phyloP scores from a whole-genome alignment of 2,797 vertebrate species.

The Zalophus californianus region DNA sequence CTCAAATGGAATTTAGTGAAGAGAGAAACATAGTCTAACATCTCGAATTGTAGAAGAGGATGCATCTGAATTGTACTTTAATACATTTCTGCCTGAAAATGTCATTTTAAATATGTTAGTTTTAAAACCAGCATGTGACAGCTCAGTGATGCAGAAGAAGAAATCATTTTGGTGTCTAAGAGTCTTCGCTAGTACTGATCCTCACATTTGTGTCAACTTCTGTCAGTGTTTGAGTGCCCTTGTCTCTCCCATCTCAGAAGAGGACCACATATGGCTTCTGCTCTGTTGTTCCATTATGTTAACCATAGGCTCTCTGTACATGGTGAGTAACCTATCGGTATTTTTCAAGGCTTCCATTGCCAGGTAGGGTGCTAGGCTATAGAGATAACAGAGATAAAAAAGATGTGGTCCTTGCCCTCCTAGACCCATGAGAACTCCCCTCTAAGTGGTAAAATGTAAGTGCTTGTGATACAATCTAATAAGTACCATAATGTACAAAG shows the following conservation, averaged over 20 bases:
- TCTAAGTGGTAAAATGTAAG: neutral
- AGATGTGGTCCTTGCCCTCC: neutral
- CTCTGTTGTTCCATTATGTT: neutral
- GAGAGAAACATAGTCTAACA: neutral
- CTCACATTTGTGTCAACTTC: neutral
- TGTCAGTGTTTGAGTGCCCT: neutral
- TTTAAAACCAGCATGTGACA: neutral
- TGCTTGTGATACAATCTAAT: neutral
- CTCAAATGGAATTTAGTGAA: neutral
- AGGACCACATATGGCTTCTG: neutral
- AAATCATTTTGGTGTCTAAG: neutral
- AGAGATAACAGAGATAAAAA: neutral
- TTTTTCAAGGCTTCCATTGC: neutral
- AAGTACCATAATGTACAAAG: neutral
- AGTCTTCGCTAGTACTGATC: neutral
- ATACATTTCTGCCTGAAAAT: constrained; percentile 52
- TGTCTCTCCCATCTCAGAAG: neutral
- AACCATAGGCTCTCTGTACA: neutral
- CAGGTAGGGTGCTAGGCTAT: neutral
- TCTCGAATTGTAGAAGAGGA: neutral
- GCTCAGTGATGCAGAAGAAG: neutral
- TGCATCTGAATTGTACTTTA: neutral
- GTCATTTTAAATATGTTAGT: neutral
- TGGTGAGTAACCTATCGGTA: neutral
- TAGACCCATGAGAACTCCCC: neutral